Evolutionary conservation across 2,888 invertebrate genomes (phyloP).

Genomic region (Trachelus tabidus): DNA sequence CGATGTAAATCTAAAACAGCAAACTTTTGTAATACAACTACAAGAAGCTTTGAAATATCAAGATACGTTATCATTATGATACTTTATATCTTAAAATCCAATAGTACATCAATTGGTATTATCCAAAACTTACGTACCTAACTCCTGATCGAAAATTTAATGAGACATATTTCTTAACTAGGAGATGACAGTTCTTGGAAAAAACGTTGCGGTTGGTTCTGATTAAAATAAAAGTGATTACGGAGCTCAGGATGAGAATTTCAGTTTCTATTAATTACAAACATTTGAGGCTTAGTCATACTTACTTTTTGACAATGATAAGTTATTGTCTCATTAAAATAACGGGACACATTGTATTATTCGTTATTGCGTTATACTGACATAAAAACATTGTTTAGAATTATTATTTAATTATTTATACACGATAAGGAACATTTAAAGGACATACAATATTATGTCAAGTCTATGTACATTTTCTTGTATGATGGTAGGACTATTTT

Average conservation of each 20-base stretch:
- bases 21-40: neutral
- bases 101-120: neutral
- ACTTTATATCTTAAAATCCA: neutral
- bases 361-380: conserved; percentile 29
- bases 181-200: neutral
- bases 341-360: conserved; percentile 31
- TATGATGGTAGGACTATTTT: conserved; percentile 24
- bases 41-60: neutral
- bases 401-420: neutral
- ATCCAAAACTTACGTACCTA: neutral
- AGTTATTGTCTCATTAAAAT: conserved; percentile 32
- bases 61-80: neutral
- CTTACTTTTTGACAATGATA: neutral
- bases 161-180: neutral
- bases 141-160: neutral
- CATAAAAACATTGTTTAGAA: conserved; percentile 23
- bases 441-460: conserved; percentile 35
- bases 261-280: neutral
- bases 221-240: neutral
- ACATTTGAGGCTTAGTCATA: neutral
- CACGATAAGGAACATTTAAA: conserved; percentile 29
- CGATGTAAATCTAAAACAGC: neutral
- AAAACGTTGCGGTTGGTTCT: neutral
- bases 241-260: neutral
- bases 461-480: conserved; percentile 46